Conservation (phyloP, 2,113 vertebrate genomes). For the Eidolon helvum region DNA sequence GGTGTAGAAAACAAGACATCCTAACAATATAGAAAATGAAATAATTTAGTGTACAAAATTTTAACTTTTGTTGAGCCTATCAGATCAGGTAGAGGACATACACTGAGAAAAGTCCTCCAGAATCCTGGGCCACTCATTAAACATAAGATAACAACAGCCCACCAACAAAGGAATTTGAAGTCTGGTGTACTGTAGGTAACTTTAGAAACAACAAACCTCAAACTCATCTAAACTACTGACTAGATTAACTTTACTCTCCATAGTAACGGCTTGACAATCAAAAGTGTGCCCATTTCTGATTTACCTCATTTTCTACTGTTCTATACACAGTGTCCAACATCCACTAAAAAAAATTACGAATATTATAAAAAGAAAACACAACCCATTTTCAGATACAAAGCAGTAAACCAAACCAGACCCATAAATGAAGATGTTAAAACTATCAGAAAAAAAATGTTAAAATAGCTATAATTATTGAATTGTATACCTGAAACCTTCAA, state of each 20-base stretch:
- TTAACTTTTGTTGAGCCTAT: not conserved
- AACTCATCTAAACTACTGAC: not conserved
- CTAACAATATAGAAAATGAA: slow-evolving; percentile 13
- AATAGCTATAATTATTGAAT: not conserved
- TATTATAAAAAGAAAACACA: not conserved
- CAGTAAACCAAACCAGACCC: not conserved
- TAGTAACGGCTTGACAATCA: not conserved
- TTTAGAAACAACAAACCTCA: not conserved
- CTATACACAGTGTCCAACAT: not conserved
- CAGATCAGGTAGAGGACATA: not conserved
- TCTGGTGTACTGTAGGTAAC: not conserved
- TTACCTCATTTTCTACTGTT: not conserved
- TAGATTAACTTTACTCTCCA: not conserved
- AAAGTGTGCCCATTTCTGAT: not conserved
- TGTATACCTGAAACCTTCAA: too few species aligned
- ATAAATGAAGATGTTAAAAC: not conserved
- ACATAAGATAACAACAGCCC: not conserved
- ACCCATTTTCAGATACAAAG: not conserved
- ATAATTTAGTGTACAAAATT: not conserved
- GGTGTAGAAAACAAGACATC: not conserved
- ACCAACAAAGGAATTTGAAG: not conserved
- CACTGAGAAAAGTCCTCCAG: not conserved
- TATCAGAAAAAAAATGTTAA: not conserved
- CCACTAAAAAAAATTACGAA: not conserved
- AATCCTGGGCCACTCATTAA: not conserved